Conservation (phyloP, 2,888 invertebrate genomes). For the Epirrita christyi region DNA sequence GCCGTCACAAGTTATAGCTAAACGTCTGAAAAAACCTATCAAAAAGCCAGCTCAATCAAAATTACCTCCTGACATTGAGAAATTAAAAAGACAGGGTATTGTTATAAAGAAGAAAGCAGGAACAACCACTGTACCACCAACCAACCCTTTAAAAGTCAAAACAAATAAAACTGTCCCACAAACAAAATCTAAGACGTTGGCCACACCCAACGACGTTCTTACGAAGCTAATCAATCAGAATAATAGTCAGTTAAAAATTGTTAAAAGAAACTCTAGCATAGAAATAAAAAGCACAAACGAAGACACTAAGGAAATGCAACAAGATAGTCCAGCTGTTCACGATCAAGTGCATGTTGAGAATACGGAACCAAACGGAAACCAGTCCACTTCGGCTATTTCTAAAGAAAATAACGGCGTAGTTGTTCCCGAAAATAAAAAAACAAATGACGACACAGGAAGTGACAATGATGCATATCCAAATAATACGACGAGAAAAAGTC, state of each 20-base stretch:
- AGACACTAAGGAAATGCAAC: slow-evolving; percentile 30
- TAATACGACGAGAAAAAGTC: slow-evolving; percentile 8
- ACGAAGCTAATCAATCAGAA: slow-evolving; percentile 71
- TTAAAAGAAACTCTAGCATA: slow-evolving; percentile 54
- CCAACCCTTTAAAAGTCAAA: slow-evolving; percentile 5
- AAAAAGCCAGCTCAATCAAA: slow-evolving; percentile 53
- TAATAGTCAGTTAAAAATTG: slow-evolving; percentile 74
- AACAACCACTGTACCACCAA: slow-evolving; percentile 22
- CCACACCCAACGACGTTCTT: slow-evolving; percentile 63
- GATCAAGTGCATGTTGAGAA: slow-evolving; percentile 15
- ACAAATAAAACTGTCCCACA: slow-evolving; percentile 14
- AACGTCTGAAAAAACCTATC: slow-evolving; percentile 55
- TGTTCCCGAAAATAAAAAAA: slow-evolving; percentile 9
- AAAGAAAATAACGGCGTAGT: slow-evolving; percentile 5
- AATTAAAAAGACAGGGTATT: slow-evolving; percentile 74
- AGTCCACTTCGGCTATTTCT: neutral
- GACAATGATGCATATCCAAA: slow-evolving; percentile 11
- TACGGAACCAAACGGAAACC: slow-evolving; percentile 1
- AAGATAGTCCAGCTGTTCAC: slow-evolving; percentile 27
- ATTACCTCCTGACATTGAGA: slow-evolving; percentile 62
- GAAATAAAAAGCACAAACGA: slow-evolving; percentile 34
- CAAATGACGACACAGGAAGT: neutral
- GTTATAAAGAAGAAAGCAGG: slow-evolving; percentile 64
- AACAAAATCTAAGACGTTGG: slow-evolving; percentile 39
- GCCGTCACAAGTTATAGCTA: slow-evolving; percentile 68